Percentiles rank a stretch among this genome's conserved stretches.
Evolutionary conservation across 2,113 vertebrate species (phyloP).

Genomic region (Caranx melampygus): DNA sequence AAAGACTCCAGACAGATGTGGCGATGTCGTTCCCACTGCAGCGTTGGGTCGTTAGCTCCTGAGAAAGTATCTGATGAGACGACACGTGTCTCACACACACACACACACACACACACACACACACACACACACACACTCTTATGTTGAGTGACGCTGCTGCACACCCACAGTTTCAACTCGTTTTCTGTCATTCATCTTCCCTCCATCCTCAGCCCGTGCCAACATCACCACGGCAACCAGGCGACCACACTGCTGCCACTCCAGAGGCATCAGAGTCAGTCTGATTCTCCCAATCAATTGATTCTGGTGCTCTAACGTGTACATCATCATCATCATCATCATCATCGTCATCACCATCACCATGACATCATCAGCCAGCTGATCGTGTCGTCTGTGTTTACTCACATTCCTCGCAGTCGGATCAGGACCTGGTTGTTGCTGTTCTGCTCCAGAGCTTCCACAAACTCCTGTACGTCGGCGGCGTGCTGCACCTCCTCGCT

Average conservation of each 20-base stretch:
- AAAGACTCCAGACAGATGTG: slow-evolving; percentile 42
- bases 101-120: slow-evolving; percentile 13
- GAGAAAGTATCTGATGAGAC: slow-evolving; percentile 31
- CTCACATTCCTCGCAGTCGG: slow-evolving; percentile 79
- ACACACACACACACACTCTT: not conserved
- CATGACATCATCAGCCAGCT: slow-evolving; percentile 32
- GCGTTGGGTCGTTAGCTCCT: not conserved
- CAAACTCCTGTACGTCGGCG: slow-evolving; percentile 46
- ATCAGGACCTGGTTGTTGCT: slow-evolving; percentile 74
- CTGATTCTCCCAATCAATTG: not conserved
- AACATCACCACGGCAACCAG: slow-evolving; percentile 59
- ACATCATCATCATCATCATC: slow-evolving; percentile 28
- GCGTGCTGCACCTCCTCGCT: slow-evolving; percentile 27
- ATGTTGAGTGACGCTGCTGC: slow-evolving; percentile 32
- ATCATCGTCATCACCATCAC: slow-evolving; percentile 12
- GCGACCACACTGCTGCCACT: slow-evolving; percentile 15
- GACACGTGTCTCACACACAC: not conserved
- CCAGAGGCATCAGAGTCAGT: not conserved
- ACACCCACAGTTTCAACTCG: slow-evolving; percentile 40
- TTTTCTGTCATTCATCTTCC: slow-evolving; percentile 42
- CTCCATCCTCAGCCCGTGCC: slow-evolving; percentile 21
- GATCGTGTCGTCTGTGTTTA: slow-evolving; percentile 30
- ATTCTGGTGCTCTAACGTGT: slow-evolving; percentile 11
- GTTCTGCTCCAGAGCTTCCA: slow-evolving; percentile 64
- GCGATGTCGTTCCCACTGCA: not conserved